Base-by-base conservation (phyloP, 2,113 vertebrate genomes). In the Brevimyrus niger region DNA sequence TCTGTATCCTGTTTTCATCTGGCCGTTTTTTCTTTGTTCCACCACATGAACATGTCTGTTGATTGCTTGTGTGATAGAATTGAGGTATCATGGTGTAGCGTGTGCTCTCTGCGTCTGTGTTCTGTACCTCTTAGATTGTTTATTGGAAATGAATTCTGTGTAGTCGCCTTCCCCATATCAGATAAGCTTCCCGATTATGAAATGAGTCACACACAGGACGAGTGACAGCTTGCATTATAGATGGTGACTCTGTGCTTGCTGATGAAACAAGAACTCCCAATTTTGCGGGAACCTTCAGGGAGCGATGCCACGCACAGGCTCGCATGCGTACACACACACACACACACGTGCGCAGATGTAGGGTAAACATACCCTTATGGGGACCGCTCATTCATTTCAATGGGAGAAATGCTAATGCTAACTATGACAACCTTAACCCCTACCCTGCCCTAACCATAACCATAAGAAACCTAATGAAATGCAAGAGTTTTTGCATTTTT, bases 161-260 rank as follows among this genome's bases (percentile, higher is more conserved):
- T 82, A 38, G 42, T 80, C 6, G 7, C 88, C 13, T 21, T 51
- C 48, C 35, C 19, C 48, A 44, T 80, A 38, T 89, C 73, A 82
- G 88, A 69, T 5, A 31, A 27, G 87, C 69, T 10, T n/a, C 19
- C 69, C 53, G 47, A 42, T 83, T 51, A 50, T 38, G 47, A 82
- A 82, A 88, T 51, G 46, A 76, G 65, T 35, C 47, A 7, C 31
- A 42, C 47, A 73, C 35, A 51, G 48, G 27, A 35, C 50, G 21
- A 55, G 17, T 89, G 88, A 83, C 88, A 89, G 69, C 53, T 8
- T 48, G 69, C 48, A 48, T 53, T 82, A 55, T 82, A 21, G 76
- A 82, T 73, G 51, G 23, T 46, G 88, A 82, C 48, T 53, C 48
- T n/a, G 47, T 46, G 27, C 15, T 46, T 44, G 47, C 15, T 87